phyloP scores from a whole-genome alignment of 2,888 invertebrate genomes.

The Drosophila prolongata region DNA sequence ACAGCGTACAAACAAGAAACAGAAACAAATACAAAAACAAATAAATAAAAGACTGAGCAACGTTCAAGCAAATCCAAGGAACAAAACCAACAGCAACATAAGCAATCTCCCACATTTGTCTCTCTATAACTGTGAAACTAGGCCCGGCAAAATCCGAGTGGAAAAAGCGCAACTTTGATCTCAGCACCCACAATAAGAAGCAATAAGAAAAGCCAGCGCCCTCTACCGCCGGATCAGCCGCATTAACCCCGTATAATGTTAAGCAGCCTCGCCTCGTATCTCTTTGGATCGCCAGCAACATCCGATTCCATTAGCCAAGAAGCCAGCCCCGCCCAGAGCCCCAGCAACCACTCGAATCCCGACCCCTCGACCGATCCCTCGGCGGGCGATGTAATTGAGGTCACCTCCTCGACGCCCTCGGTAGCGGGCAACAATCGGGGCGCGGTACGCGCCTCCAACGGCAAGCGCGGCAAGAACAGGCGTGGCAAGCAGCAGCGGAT shows the following conservation, averaged over 20 bases:
- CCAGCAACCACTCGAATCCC: conserved; percentile 22
- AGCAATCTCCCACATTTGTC: conserved; percentile 59
- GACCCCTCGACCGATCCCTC: conserved; percentile 46
- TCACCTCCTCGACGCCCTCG: conserved; percentile 81
- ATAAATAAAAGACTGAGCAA: conserved; percentile 71
- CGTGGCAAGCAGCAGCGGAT: conserved; percentile 48
- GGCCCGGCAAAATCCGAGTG: conserved; percentile 12
- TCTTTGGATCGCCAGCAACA: conserved; percentile 84
- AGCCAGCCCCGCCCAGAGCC: conserved; percentile 50
- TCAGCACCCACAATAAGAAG: conserved; percentile 51
- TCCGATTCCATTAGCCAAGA: conserved; percentile 65
- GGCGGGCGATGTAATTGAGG: conserved; percentile 75
- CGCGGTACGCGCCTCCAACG: conserved; percentile 48
- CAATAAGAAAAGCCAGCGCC: conserved; percentile 45
- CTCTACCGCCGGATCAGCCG: conserved; percentile 40
- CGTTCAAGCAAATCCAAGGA: conserved; percentile 54
- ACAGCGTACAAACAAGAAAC: conserved; percentile 41
- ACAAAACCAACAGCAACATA: conserved; percentile 50
- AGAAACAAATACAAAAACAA: conserved; percentile 48
- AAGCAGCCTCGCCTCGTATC: conserved; percentile 87
- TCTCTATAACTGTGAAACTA: conserved; percentile 31
- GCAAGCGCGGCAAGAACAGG: conserved; percentile 43
- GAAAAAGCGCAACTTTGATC: conserved; percentile 53
- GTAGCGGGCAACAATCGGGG: conserved; percentile 68
- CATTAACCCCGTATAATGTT: conserved; percentile 85